Conservation (phyloP, 2,113 vertebrate species). For the Tauraco erythrolophus region DNA sequence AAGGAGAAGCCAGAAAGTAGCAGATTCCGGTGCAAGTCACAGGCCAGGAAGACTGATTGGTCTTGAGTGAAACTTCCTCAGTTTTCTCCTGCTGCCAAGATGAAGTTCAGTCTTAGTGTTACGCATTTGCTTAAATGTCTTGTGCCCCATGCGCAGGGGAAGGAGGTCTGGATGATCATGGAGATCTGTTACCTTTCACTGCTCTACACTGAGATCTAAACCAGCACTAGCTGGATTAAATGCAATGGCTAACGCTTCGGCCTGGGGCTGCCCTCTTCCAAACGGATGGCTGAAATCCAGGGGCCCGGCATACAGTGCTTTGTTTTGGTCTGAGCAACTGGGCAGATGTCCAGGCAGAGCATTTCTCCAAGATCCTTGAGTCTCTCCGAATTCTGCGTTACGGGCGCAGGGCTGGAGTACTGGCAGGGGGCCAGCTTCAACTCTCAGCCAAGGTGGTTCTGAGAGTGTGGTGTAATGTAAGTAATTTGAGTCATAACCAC, state of each 20-base stretch:
- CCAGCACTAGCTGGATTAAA: neutral
- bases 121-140: neutral
- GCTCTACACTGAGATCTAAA: neutral
- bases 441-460: conserved; percentile 13
- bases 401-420: neutral
- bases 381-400: neutral
- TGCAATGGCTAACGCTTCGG: accelerated
- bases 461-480: neutral
- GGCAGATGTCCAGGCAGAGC: conserved; percentile 12
- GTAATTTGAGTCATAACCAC: neutral
- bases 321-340: conserved; percentile 34
- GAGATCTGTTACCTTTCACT: neutral
- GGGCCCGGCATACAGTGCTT: neutral
- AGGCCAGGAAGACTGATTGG: neutral
- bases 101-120: neutral
- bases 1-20: neutral
- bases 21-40: neutral
- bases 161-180: neutral
- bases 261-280: neutral
- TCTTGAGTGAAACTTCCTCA: neutral
- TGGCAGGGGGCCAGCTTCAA: conserved; percentile 8
- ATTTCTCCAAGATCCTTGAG: neutral
- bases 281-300: neutral
- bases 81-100: neutral
- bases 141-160: accelerated